phyloP scores from a whole-genome alignment of 2,113 vertebrate genomes.

The Apteryx owenii region DNA sequence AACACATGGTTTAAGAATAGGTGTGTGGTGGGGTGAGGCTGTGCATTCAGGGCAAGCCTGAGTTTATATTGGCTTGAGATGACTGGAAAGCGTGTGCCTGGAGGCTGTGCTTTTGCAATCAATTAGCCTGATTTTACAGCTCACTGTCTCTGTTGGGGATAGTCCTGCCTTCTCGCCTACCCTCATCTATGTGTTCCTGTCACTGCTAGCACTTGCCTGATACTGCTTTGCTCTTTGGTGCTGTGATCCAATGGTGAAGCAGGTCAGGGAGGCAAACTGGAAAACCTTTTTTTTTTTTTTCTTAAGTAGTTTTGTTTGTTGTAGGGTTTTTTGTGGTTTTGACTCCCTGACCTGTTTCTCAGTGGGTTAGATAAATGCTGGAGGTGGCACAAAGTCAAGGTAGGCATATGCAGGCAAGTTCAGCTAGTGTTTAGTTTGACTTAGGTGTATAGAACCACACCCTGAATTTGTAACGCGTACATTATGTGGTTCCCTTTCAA shows the following conservation, averaged over 20 bases:
- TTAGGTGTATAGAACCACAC: neutral
- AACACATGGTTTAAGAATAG: neutral
- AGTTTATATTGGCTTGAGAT: neutral
- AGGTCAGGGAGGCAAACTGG: neutral
- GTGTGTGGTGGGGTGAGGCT: neutral
- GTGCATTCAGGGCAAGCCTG: neutral
- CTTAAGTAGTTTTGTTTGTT: neutral
- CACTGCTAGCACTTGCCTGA: too few species aligned
- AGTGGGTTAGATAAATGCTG: neutral
- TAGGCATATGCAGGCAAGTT: neutral
- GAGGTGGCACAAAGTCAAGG: neutral
- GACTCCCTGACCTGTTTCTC: neutral
- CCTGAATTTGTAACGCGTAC: neutral
- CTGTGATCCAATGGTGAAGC: neutral
- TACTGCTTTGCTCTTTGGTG: neutral
- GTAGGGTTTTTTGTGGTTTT: neutral
- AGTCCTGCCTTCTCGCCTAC: neutral
- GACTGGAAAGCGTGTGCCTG: fast-evolving
- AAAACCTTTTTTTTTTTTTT: neutral
- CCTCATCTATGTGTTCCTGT: neutral
- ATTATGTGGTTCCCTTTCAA: neutral
- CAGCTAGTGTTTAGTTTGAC: neutral
- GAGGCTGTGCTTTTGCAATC: neutral
- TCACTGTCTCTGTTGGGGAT: neutral
- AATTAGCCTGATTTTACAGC: neutral